Conservation (phyloP, 1,140 invertebrate species). For the Heliconius himera region DNA sequence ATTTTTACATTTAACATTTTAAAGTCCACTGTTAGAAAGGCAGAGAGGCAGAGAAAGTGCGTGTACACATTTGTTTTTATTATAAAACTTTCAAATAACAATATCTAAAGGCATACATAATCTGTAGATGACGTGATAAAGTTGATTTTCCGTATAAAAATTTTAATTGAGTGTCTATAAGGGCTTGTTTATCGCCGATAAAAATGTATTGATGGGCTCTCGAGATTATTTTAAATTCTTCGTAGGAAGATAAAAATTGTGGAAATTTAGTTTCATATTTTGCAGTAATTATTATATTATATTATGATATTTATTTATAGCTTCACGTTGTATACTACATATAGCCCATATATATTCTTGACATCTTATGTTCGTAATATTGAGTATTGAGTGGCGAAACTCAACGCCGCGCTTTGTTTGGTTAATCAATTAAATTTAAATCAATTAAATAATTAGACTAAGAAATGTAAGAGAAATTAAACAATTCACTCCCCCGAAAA, state of each 20-base stretch:
- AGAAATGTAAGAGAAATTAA: no score
- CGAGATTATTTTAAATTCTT: not conserved
- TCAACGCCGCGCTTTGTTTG: no score
- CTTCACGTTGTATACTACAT: no score
- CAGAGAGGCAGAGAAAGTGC: not conserved
- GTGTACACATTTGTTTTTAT: not conserved
- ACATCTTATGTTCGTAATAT: no score
- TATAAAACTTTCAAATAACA: not conserved
- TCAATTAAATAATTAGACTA: no score
- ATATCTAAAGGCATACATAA: not conserved
- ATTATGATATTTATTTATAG: not conserved
- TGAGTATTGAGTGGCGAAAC: no score
- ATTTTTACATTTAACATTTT: no score
- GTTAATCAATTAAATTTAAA: no score
- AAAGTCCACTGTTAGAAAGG: not conserved
- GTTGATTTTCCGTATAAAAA: not conserved
- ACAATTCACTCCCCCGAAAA: no score
- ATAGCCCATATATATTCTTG: no score
- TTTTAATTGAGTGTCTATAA: not conserved
- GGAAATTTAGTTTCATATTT: not conserved
- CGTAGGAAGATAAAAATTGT: not conserved
- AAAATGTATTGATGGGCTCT: not conserved
- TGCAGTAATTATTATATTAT: not conserved
- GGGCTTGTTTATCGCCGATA: slow-evolving; percentile 2
- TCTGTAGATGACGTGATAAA: slow-evolving; percentile 1